Evolutionary conservation across 2,888 invertebrate genomes (phyloP).

Genomic region (Argyra leucocephala): DNA sequence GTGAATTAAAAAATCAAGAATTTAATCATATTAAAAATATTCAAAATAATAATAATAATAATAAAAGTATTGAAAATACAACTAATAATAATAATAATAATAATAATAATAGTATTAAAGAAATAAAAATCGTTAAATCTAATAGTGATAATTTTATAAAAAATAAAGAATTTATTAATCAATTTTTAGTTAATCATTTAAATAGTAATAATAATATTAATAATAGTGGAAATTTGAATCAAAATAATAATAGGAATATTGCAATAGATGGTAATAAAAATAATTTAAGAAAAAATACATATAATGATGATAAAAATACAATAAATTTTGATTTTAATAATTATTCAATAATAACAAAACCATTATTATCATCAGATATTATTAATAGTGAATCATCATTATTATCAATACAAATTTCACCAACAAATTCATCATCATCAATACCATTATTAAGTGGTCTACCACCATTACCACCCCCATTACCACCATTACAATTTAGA

Average conservation of each 20-base stretch:
- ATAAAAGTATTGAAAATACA: background rate
- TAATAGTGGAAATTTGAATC: background rate
- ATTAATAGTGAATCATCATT: no score
- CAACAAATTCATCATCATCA: constrained; percentile 8
- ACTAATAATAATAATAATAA: background rate
- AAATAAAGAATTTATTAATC: constrained; percentile 3
- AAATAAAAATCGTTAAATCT: background rate
- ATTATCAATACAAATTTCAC: constrained; percentile 11
- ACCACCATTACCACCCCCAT: constrained; percentile 14
- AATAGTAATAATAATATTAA: background rate
- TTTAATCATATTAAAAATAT: background rate
- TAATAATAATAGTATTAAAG: background rate
- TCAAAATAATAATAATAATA: background rate
- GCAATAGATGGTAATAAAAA: background rate
- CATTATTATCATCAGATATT: constrained; percentile 14
- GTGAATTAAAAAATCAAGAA: constrained; percentile 9
- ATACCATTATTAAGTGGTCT: constrained; percentile 7
- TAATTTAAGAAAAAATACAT: background rate
- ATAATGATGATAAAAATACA: background rate
- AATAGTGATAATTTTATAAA: constrained; percentile 4
- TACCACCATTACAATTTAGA: constrained; percentile 15
- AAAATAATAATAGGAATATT: background rate
- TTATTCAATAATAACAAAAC: constrained; percentile 13
- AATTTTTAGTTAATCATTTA: background rate
- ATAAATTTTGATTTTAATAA: background rate